phyloP scores from a whole-genome alignment of 2,113 vertebrate genomes.

The Aegithalos caudatus region DNA sequence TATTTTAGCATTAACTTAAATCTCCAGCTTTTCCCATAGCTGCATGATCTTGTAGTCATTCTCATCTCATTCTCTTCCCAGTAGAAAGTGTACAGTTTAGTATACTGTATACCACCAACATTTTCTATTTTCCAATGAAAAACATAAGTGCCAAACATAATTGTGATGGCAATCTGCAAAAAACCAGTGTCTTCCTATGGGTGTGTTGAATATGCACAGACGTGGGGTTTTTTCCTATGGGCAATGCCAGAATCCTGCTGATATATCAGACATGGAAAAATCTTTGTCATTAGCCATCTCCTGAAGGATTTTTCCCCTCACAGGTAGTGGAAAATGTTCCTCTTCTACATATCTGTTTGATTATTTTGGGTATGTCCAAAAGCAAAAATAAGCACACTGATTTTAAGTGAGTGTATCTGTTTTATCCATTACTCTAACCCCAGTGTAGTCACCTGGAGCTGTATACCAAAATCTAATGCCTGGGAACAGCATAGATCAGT shows the following conservation, averaged over 20 bases:
- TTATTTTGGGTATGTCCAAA: neutral
- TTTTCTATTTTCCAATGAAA: neutral
- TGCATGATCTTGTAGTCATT: neutral
- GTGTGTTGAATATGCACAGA: constrained; percentile 15
- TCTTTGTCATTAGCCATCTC: constrained; percentile 17
- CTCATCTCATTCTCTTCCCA: neutral
- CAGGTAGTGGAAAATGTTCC: constrained; percentile 53
- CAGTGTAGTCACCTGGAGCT: neutral
- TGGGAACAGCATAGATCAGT: neutral
- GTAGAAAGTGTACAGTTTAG: neutral
- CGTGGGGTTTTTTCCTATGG: constrained; percentile 41
- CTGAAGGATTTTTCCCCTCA: neutral
- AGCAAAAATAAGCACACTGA: neutral
- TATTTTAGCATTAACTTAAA: neutral
- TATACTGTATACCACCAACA: neutral
- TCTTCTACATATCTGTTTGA: neutral
- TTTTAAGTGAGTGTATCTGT: neutral
- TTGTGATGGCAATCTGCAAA: neutral
- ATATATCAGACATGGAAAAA: constrained; percentile 27
- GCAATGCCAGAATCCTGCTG: constrained; percentile 41
- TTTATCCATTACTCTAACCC: neutral
- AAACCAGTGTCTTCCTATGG: neutral
- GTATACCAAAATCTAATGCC: neutral
- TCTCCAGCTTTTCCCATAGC: neutral
- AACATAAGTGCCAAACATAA: constrained; percentile 10